phyloP scores from a whole-genome alignment of 2,797 vertebrate species.

The Acropternis orthonyx region DNA sequence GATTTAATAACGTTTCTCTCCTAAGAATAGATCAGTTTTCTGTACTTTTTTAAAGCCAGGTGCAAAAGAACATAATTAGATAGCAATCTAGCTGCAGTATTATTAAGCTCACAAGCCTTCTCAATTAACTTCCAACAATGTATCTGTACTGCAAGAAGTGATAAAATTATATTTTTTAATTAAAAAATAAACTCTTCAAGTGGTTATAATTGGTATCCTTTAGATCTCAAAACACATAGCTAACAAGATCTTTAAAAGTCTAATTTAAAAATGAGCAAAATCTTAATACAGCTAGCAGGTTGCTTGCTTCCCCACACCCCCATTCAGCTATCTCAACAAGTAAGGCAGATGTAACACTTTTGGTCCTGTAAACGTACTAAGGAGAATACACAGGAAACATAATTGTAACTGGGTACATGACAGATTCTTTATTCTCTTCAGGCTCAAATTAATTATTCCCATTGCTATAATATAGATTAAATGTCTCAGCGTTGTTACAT shows the following conservation, averaged over 20 bases:
- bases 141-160: background rate
- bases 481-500: background rate
- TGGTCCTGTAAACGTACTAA: background rate
- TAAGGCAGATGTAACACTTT: background rate
- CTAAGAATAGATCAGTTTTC: background rate
- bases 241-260: background rate
- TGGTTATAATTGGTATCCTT: background rate
- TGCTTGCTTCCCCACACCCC: background rate
- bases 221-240: background rate
- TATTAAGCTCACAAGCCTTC: background rate
- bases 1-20: slow-evolving; percentile 20
- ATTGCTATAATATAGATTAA: background rate
- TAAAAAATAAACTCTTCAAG: background rate
- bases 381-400: background rate
- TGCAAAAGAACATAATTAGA: background rate
- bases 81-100: background rate
- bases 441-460: background rate
- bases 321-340: background rate
- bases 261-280: background rate
- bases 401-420: background rate
- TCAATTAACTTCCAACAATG: slow-evolving; percentile 1
- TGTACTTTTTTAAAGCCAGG: slow-evolving; percentile 32
- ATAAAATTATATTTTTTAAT: background rate
- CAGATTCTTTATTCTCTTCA: background rate
- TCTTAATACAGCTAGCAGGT: background rate